Evolutionary conservation across 1,140 invertebrate species (phyloP).

Genomic region (Prorops nasuta): DNA sequence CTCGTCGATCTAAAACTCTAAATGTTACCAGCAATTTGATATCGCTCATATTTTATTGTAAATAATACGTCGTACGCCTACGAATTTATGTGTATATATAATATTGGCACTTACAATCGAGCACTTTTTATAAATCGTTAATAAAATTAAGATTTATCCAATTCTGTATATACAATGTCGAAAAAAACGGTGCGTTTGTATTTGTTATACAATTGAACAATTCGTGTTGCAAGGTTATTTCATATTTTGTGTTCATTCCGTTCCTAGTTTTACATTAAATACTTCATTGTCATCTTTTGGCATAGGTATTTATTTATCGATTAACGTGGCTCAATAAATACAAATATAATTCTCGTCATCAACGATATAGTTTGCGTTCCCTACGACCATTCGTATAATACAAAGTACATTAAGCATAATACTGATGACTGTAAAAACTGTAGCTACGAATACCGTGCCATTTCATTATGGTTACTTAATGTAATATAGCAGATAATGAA

Average conservation of each 20-base stretch:
- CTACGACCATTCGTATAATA: too few species aligned
- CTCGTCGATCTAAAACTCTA: constrained; percentile 25
- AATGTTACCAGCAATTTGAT: constrained; percentile 8
- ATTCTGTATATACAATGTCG: too few species aligned
- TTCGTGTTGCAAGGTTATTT: background rate
- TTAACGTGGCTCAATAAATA: too few species aligned
- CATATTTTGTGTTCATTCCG: constrained; percentile 18
- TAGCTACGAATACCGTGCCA: constrained; percentile 23
- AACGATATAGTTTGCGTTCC: too few species aligned
- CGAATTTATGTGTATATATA: constrained; percentile 19
- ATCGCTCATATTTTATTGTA: constrained; percentile 4
- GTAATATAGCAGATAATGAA: constrained; percentile 18
- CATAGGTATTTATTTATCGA: constrained; percentile 23
- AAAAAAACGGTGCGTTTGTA: too few species aligned
- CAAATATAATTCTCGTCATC: too few species aligned
- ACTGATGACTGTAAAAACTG: too few species aligned
- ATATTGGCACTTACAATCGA: background rate
- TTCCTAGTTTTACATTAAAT: constrained; percentile 18
- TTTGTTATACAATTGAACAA: background rate
- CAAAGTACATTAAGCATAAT: too few species aligned
- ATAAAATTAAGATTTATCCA: background rate
- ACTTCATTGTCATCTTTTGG: background rate
- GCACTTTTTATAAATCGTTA: background rate
- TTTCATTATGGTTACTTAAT: constrained; percentile 16
- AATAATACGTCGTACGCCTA: constrained; percentile 9